Conservation (phyloP, 2,113 vertebrate genomes). For the Ptychochromis oligacanthus region DNA sequence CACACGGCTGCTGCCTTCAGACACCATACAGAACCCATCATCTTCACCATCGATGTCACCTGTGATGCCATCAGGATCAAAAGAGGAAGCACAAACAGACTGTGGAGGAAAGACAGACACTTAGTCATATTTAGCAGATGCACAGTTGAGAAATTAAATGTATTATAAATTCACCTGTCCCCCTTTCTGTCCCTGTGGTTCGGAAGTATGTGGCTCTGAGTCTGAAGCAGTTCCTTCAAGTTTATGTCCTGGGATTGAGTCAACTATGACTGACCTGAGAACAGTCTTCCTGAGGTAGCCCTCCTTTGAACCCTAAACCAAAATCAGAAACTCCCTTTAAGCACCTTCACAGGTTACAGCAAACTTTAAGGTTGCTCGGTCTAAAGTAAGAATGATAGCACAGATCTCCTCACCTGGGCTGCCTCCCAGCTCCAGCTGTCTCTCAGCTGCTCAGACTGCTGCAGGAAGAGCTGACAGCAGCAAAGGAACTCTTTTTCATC, state of each 20-base stretch:
- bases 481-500: constrained; percentile 83
- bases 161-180: constrained; percentile 8
- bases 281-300: constrained; percentile 79
- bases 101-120: neutral
- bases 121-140: neutral
- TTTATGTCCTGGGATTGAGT: neutral
- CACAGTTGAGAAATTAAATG: neutral
- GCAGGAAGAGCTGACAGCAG: constrained; percentile 84
- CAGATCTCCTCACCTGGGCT: constrained; percentile 79
- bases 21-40: neutral
- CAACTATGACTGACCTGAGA: constrained; percentile 51
- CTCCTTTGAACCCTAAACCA: constrained; percentile 69
- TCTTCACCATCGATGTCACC: constrained; percentile 40
- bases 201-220: neutral
- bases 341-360: neutral
- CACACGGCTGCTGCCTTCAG: constrained; percentile 47
- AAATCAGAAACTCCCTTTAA: neutral
- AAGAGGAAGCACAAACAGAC: neutral
- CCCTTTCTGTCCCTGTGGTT: neutral
- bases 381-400: accelerated
- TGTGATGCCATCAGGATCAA: neutral
- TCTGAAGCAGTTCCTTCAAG: neutral
- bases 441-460: constrained; percentile 81
- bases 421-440: constrained; percentile 90
- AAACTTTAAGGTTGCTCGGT: neutral